A percentile compares a stretch with the other conserved stretches of the same genome.
Conservation (phyloP, 2,888 invertebrate genomes). For the Cacoxenus indagator region DNA sequence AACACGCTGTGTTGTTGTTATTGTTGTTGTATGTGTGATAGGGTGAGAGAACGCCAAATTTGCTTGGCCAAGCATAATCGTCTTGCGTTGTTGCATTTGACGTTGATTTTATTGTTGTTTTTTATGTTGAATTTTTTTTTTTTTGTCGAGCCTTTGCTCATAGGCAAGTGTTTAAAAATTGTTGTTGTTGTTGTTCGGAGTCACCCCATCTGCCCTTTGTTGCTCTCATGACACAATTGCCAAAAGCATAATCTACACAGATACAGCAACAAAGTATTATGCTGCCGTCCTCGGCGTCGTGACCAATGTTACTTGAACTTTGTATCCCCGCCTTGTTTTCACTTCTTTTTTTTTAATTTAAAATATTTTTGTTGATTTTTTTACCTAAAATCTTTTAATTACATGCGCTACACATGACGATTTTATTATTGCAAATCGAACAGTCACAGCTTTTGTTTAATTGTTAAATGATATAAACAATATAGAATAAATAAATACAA, state of each 20-base stretch:
- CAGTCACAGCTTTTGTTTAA: background rate
- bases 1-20: background rate
- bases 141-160: background rate
- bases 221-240: too few species aligned
- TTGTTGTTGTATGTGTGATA: background rate
- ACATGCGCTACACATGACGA: too few species aligned
- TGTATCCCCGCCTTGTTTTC: background rate
- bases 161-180: background rate
- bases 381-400: too few species aligned
- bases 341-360: background rate
- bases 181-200: background rate
- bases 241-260: too few species aligned
- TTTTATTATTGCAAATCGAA: background rate
- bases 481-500: background rate
- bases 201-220: constrained; percentile 9
- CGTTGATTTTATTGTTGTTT: too few species aligned
- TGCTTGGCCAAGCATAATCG: background rate
- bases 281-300: too few species aligned
- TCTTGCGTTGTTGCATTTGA: background rate
- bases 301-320: background rate
- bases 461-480: background rate
- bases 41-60: background rate
- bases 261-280: too few species aligned
- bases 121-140: too few species aligned
- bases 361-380: background rate